These are phyloP conservation scores for Polydrusus tereticollis DNA, from an alignment of 2,888 invertebrate genomes.

Conservation along the genomic window DNA sequence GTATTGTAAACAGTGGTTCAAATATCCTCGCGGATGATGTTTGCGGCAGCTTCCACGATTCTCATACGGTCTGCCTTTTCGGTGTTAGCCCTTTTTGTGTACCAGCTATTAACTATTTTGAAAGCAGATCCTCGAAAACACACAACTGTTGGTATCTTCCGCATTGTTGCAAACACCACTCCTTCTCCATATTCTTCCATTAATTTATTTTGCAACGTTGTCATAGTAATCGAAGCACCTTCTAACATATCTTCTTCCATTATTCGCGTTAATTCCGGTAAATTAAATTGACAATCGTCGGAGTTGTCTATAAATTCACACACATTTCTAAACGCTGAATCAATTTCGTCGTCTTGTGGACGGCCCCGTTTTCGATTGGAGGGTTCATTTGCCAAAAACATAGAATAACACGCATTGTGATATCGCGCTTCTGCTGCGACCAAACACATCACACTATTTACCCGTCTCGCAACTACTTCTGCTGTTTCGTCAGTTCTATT, in stretches of 20 bases:
- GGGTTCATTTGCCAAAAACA: not conserved
- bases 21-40: constrained; percentile 33
- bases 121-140: too few relatives aligned
- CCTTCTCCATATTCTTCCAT: too few relatives aligned
- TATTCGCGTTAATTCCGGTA: constrained; percentile 15
- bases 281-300: constrained; percentile 20
- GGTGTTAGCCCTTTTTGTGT: too few relatives aligned
- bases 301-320: constrained; percentile 20
- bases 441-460: not conserved
- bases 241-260: constrained; percentile 15
- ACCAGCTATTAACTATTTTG: too few relatives aligned
- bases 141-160: too few relatives aligned
- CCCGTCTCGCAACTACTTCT: not conserved
- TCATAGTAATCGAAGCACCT: not conserved
- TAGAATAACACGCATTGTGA: not conserved
- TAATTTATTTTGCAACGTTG: constrained; percentile 9
- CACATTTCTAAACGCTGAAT: constrained; percentile 7
- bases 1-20: constrained; percentile 29
- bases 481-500: not conserved
- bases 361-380: not conserved
- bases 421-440: constrained; percentile 4
- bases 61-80: too few relatives aligned
- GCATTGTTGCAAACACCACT: too few relatives aligned
- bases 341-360: constrained; percentile 1
- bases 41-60: constrained; percentile 31